These are phyloP conservation scores for Isoperla grammatica DNA, from an alignment of 2,888 invertebrate species.

Conservation along the genomic window DNA sequence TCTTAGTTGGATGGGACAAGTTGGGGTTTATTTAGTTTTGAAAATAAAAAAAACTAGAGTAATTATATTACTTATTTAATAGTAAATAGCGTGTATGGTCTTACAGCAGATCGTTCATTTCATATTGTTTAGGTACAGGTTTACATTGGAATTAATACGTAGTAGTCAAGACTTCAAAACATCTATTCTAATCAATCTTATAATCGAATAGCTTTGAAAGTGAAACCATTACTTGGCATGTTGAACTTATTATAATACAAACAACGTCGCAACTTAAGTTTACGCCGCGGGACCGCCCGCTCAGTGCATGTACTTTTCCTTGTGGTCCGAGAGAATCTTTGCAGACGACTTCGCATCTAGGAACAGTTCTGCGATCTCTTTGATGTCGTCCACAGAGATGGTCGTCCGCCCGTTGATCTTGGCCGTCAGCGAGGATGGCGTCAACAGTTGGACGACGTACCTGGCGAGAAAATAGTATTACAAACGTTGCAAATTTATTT, in stretches of 20 bases:
- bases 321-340: conserved; percentile 80
- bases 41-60: no score
- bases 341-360: conserved; percentile 96
- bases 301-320: conserved; percentile 89
- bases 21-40: no score
- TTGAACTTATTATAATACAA: neutral
- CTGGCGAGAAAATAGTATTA: conserved; percentile 40
- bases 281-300: no score
- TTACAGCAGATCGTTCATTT: no score
- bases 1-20: no score
- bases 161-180: no score
- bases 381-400: conserved; percentile 76
- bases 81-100: no score
- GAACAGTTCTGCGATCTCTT: conserved; percentile 80
- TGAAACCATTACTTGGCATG: neutral
- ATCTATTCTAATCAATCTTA: no score
- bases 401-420: conserved; percentile 78
- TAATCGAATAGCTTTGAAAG: neutral
- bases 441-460: conserved; percentile 92
- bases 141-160: no score
- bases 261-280: neutral
- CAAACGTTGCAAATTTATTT: no score
- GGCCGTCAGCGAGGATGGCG: conserved; percentile 82
- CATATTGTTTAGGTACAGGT: no score
- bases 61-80: no score